phyloP scores from a whole-genome alignment of 2,113 vertebrate genomes.

The Coptodon bakossiorum region DNA sequence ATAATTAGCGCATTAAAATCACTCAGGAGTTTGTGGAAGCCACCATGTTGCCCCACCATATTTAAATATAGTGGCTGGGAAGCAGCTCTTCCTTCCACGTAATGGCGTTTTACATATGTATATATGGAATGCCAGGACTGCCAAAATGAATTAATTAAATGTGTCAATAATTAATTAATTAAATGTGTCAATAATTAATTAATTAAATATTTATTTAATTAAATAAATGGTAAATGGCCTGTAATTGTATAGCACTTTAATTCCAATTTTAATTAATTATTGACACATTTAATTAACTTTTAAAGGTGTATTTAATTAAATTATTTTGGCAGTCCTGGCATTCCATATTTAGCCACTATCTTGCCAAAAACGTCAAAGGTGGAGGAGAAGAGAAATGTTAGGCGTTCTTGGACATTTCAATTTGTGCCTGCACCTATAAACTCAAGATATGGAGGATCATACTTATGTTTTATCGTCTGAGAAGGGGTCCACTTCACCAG shows the following conservation, averaged over 20 bases:
- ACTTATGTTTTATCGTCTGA: neutral
- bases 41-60: neutral
- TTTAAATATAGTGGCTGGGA: neutral
- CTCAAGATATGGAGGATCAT: neutral
- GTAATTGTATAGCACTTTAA: neutral
- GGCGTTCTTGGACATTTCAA: neutral
- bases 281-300: neutral
- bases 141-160: neutral
- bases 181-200: neutral
- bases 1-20: neutral
- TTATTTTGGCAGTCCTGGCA: neutral
- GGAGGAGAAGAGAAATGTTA: neutral
- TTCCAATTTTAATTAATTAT: neutral
- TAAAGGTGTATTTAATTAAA: neutral
- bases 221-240: neutral
- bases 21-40: neutral
- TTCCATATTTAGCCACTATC: neutral
- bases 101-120: neutral
- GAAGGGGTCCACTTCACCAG: neutral
- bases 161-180: neutral
- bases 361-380: neutral
- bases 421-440: neutral
- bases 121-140: accelerated
- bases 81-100: neutral
- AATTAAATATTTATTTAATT: neutral